Conservation (phyloP, 2,888 invertebrate genomes). For the Volucella inanis region DNA sequence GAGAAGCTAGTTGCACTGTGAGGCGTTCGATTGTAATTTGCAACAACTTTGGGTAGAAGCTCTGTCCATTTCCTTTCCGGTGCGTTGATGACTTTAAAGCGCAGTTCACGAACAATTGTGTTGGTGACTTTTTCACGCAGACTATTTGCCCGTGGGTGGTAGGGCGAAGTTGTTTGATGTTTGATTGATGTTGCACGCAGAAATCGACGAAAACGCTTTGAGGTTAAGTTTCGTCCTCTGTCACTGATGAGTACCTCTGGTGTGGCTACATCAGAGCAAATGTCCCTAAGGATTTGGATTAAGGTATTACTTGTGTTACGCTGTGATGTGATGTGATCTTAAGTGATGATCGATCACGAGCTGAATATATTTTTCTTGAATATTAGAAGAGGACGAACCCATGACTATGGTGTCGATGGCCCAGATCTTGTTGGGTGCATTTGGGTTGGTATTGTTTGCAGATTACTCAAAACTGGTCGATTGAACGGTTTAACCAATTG, state of each 20-base stretch:
- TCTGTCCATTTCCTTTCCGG: no score
- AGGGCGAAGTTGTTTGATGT: neutral
- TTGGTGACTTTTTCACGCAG: slow-evolving; percentile 12
- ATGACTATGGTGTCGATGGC: no score
- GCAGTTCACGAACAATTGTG: slow-evolving; percentile 2
- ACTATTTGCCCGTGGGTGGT: slow-evolving; percentile 8
- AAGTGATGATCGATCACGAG: neutral
- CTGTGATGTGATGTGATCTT: no score
- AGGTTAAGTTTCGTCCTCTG: neutral
- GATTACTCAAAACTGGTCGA: no score
- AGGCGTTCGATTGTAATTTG: neutral
- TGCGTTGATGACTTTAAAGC: neutral
- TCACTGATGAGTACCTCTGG: slow-evolving; percentile 8
- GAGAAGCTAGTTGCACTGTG: no score
- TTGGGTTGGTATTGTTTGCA: no score
- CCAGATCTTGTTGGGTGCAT: no score
- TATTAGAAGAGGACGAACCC: neutral
- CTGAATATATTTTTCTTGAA: neutral
- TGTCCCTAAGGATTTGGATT: slow-evolving; percentile 1
- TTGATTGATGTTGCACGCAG: neutral
- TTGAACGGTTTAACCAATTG: no score
- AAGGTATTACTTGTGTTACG: slow-evolving; percentile 13
- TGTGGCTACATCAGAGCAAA: neutral
- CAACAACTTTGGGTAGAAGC: neutral
- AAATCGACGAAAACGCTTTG: slow-evolving; percentile 6